These are phyloP conservation scores for Tolmerus cingulatus DNA, from an alignment of 2,888 invertebrate species.

Conservation along the genomic window DNA sequence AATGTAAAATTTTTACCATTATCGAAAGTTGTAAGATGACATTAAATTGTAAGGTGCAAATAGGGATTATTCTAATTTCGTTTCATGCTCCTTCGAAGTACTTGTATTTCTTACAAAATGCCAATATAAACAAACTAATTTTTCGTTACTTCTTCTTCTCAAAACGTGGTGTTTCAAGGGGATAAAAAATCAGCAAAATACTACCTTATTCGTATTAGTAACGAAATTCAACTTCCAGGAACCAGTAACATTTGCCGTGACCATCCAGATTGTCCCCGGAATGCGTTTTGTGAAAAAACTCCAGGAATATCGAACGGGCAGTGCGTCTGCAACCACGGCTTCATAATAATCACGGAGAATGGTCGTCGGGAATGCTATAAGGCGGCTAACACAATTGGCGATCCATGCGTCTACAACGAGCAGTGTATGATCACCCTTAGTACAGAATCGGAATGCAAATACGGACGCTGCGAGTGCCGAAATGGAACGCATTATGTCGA, in stretches of 20 bases:
- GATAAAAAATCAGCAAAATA: no score
- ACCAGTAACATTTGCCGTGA: conserved; percentile 50
- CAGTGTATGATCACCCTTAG: conserved; percentile 60
- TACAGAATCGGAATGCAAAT: conserved; percentile 58
- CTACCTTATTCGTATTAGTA: background rate
- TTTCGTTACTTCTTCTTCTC: no score
- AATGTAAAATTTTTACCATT: no score
- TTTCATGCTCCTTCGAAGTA: no score
- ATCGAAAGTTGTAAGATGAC: no score
- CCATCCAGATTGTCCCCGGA: conserved; percentile 49
- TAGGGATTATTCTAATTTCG: no score
- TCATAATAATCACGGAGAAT: conserved; percentile 49
- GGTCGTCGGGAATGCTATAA: conserved; percentile 49
- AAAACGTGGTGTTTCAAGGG: no score
- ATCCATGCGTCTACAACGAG: conserved; percentile 57
- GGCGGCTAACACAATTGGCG: conserved; percentile 57
- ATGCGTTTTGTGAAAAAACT: conserved; percentile 49
- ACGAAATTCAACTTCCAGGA: conserved; percentile 43
- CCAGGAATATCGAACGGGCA: conserved; percentile 50
- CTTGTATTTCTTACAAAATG: no score
- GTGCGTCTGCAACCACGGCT: conserved; percentile 54
- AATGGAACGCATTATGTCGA: conserved; percentile 57
- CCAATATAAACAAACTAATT: no score
- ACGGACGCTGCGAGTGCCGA: conserved; percentile 58
- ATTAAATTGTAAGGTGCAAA: no score